A percentile compares a stretch with the other conserved stretches of the same genome.
Conservation (phyloP, 2,888 invertebrate genomes). For the Tridacna gigas region DNA sequence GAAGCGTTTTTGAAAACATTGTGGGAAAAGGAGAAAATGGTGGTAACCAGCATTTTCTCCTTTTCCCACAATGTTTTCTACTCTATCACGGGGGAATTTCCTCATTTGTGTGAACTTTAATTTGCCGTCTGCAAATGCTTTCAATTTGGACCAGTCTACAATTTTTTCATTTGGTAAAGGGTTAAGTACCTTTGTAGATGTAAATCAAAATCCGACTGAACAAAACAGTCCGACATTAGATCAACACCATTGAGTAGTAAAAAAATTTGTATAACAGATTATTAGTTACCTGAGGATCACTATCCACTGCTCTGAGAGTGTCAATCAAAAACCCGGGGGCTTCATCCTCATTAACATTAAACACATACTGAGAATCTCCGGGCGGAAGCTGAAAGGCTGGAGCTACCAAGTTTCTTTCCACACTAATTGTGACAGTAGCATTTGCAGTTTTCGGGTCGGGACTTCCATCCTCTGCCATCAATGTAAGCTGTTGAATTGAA, state of each 20-base stretch:
- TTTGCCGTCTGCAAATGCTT: no score
- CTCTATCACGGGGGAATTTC: no score
- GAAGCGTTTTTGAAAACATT: no score
- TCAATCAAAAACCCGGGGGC: slow-evolving; percentile 60
- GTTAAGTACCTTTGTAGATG: not conserved
- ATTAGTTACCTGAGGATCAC: slow-evolving; percentile 58
- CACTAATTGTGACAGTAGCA: slow-evolving; percentile 65
- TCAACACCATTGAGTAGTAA: no score
- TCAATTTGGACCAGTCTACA: not conserved
- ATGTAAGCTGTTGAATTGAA: slow-evolving; percentile 44
- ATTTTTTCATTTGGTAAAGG: not conserved
- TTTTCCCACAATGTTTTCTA: no score
- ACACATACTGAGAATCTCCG: slow-evolving; percentile 66
- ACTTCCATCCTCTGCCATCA: slow-evolving; percentile 68
- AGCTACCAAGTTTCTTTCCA: slow-evolving; percentile 69
- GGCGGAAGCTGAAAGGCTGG: slow-evolving; percentile 64
- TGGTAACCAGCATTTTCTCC: no score
- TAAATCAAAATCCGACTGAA: no score
- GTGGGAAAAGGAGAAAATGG: no score
- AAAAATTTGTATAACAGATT: no score
- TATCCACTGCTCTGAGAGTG: slow-evolving; percentile 69
- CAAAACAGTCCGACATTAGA: no score
- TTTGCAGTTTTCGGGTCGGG: slow-evolving; percentile 34
- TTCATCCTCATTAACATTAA: slow-evolving; percentile 57
- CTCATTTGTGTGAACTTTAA: no score